Evolutionary conservation across 1,140 invertebrate genomes (phyloP), one percentile per base, ranked within the genome.

Genomic region (Drosophila bifasciata): DNA sequence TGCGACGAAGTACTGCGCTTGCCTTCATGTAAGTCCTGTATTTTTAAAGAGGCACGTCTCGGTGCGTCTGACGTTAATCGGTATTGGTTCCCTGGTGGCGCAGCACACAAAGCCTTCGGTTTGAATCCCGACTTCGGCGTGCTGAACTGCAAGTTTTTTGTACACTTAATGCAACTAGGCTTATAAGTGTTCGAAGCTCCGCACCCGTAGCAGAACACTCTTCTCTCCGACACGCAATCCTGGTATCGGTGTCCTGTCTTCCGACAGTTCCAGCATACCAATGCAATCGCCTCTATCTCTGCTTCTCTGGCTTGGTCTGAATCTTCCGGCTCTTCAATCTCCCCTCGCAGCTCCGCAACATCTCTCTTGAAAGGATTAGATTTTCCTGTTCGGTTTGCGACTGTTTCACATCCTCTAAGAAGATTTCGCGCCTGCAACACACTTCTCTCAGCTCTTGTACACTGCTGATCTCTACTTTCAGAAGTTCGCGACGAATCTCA

Each of bases 311-410:
- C 5, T 52, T 5, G 7, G 16, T n/a, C 50, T 5, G 13, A 21
- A 40, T 21, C 32, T 40, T 16, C 8, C 2, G 19, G 19, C 19
- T 43, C 11, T 1, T 43, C n/a, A 0, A 28, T n/a, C 8, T 11
- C n/a, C 13, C 17, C 5, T 9, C 0, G 2, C 92, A 55, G 1
- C n/a, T 55, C 39, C 2, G 21, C 94, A 74, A 94, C 6, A 8
- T 36, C n/a, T 16, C 36, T 8, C 36, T 15, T 58, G 3, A 58
- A 58, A 3, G 36, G 41, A 40, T 11, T 23, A 7, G 40, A 17
- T 17, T 40, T 40, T 13, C 21, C 9, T 0, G 25, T 41, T 6
- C n/a, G n/a, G n/a, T 21, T 2, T 19, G 43, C 36, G 3, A 21
- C 3, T n/a, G n/a, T 9, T 49, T 59, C 1, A 23, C 21, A 13